phyloP scores from a whole-genome alignment of 2,888 invertebrate genomes.

The Heliconius ethilla region DNA sequence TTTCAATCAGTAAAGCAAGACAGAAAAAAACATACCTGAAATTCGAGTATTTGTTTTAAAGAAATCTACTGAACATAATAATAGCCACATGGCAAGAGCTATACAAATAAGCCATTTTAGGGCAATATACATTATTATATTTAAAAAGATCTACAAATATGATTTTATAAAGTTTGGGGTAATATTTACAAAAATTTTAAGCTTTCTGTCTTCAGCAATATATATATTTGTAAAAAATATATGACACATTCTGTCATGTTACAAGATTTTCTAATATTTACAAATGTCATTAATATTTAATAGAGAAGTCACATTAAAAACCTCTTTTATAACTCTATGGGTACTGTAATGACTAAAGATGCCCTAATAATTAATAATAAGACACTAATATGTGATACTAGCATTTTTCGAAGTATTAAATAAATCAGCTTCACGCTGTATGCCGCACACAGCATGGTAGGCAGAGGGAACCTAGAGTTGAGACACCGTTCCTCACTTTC shows the following conservation, averaged over 20 bases:
- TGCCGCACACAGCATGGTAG: too few species aligned
- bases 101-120: conserved; percentile 70
- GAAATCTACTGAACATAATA: conserved; percentile 60
- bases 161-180: conserved; percentile 39
- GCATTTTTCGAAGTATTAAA: too few species aligned
- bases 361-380: too few species aligned
- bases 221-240: conserved; percentile 48
- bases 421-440: too few species aligned
- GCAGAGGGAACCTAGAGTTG: too few species aligned
- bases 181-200: conserved; percentile 58
- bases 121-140: conserved; percentile 70
- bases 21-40: conserved; percentile 26
- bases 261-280: conserved; percentile 29
- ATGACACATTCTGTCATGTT: conserved; percentile 53
- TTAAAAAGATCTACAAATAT: conserved; percentile 26
- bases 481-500: too few species aligned
- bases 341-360: not conserved
- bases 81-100: conserved; percentile 65
- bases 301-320: not conserved
- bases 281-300: not conserved
- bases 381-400: too few species aligned
- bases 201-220: conserved; percentile 54
- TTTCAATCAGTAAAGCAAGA: not conserved
- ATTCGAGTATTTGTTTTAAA: conserved; percentile 43
- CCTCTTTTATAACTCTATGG: conserved; percentile 12